Conservation (phyloP, 2,888 invertebrate species). For the Phyllotreta cruciferae region DNA sequence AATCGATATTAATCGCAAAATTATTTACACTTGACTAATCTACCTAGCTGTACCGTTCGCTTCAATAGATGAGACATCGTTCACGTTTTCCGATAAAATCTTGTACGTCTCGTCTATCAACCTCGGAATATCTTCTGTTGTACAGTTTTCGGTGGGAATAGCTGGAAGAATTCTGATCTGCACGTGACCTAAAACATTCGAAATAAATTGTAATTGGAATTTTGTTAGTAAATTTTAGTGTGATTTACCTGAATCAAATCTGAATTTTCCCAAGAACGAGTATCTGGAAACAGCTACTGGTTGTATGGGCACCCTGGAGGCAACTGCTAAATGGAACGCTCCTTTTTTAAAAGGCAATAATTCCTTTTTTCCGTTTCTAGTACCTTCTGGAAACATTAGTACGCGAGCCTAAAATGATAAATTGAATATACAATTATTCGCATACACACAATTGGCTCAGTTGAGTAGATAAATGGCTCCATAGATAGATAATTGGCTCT, state of each 20-base stretch:
- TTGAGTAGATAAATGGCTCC: no score
- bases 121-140: conserved; percentile 68
- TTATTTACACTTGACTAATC: conserved; percentile 2
- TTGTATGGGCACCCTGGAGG: conserved; percentile 83
- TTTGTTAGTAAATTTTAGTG: neutral
- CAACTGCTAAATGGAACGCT: conserved; percentile 91
- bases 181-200: conserved; percentile 65
- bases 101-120: conserved; percentile 72
- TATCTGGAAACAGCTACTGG: conserved; percentile 90
- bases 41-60: conserved; percentile 10
- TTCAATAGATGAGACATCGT: conserved; percentile 48
- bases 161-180: conserved; percentile 77
- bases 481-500: no score
- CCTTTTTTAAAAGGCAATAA: conserved; percentile 94
- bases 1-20: neutral
- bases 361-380: conserved; percentile 77
- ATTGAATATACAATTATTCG: neutral
- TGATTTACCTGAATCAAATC: conserved; percentile 70
- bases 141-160: conserved; percentile 70
- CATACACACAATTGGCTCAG: neutral
- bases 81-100: conserved; percentile 72
- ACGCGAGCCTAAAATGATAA: conserved; percentile 70
- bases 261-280: conserved; percentile 67
- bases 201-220: conserved; percentile 7
- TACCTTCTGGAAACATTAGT: conserved; percentile 93